Base-by-base conservation (phyloP, 1,140 invertebrate species). In the Leptopilina boulardi region DNA sequence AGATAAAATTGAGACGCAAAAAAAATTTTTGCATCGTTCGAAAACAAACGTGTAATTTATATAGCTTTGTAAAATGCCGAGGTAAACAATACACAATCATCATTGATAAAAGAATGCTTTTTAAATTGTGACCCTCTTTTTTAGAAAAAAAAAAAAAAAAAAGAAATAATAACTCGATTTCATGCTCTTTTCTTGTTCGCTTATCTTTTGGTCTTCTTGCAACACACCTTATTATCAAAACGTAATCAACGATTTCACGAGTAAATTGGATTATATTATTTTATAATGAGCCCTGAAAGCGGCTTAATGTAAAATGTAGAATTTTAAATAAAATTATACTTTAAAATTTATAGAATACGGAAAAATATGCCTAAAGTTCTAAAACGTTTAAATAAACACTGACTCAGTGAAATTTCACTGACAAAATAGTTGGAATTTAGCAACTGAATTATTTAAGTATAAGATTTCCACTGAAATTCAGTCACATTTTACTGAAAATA, bases 231-330 rank as follows among this genome's bases (percentile, higher is more conserved):
- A 21, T 21, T 21, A 56, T 56, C 51, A 56, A 21, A 21, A 56
- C 19, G n/a, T 19, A 56, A 56, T 56, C 21, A 9, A 19, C 19
- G 18, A 56, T 56, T 56, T 56, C 51, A 21, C 51, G 6, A 56
- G 51, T 11, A 56, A 56, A 56, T 56, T 56, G 19, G 19, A 56
- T 56, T 56, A 19, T 21, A 56, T 56, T 56, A 21, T 56, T 56
- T 56, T 56, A 19, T 21, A 21, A 10, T 21, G 19, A 19, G 21
- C 8, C 21, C 21, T 18, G n/a, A 0, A 3, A 2, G 41, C n/a
- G 41, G 9, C 41, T 2, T 8, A 42, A 42, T 42, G 13, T 42
- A 42, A 42, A 11, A 42, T 38, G 9, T 38, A 4, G 34, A 38
- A 42, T 9, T 13, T 42, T n/a, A n/a, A n/a, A n/a, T n/a, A n/a